A percentile compares a stretch with the other conserved stretches of the same genome.
Conservation (phyloP, 1,140 invertebrate genomes). For the Calycopis cecrops region DNA sequence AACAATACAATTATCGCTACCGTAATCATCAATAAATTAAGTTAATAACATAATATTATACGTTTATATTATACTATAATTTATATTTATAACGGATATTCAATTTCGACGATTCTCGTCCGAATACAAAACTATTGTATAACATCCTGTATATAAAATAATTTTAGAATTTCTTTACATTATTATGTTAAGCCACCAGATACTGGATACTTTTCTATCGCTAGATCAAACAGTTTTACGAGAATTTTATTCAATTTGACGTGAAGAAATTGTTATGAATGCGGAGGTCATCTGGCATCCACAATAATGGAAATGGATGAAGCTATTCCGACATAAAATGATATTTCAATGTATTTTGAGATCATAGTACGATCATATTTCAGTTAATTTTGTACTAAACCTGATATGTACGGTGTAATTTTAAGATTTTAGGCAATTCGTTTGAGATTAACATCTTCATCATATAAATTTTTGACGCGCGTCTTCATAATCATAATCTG, state of each 20-base stretch:
- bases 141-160: constrained; percentile 1
- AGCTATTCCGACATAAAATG: not conserved
- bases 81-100: not conserved
- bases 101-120: not conserved
- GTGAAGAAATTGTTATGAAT: constrained; percentile 15
- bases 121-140: not conserved
- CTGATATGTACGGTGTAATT: not conserved
- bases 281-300: not conserved
- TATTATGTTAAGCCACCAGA: constrained; percentile 6
- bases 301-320: constrained; percentile 1
- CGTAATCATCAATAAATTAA: no score
- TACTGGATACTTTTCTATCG: not conserved
- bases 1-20: no score
- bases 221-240: not conserved
- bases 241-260: constrained; percentile 20
- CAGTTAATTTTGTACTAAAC: not conserved
- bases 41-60: no score
- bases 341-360: not conserved
- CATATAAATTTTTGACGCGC: not conserved
- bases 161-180: constrained; percentile 5
- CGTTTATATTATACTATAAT: no score
- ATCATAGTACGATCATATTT: constrained; percentile 6
- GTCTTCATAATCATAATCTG: not conserved
- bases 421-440: not conserved
- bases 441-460: constrained; percentile 9